A percentile compares a stretch with the other conserved stretches of the same genome.
phyloP scores from a whole-genome alignment of 2,113 vertebrate species.

The Setophaga kirtlandii region DNA sequence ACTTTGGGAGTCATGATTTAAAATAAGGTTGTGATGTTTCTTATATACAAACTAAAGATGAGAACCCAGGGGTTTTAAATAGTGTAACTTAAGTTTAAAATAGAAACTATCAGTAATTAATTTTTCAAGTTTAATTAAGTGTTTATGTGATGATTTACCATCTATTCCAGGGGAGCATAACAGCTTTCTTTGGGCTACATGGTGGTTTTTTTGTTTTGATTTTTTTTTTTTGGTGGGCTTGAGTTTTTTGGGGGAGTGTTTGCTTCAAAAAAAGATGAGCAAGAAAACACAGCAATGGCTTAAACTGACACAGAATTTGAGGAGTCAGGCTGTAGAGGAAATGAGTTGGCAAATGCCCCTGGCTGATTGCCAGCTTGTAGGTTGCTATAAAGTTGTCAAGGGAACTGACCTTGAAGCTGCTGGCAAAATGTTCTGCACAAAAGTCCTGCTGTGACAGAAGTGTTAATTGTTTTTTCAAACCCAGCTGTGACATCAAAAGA shows the following conservation, averaged over 20 bases:
- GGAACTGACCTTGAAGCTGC: not conserved
- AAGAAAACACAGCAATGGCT: not conserved
- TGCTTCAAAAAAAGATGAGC: not conserved
- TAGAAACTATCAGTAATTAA: not conserved
- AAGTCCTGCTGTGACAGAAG: not conserved
- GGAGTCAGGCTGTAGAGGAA: not conserved
- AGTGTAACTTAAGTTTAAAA: not conserved
- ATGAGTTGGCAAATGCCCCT: not conserved
- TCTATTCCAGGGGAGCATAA: not conserved
- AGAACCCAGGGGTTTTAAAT: not conserved
- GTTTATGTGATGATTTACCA: not conserved
- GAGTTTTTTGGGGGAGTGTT: rapidly evolving
- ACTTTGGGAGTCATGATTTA: not conserved
- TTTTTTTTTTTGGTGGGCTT: not conserved
- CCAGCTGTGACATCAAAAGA: not conserved
- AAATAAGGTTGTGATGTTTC: not conserved
- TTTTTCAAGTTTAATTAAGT: not conserved
- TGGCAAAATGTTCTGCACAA: not conserved
- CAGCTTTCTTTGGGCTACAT: not conserved
- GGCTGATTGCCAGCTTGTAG: not conserved
- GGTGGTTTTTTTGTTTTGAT: not conserved
- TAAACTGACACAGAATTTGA: not conserved
- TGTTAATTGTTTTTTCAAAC: not conserved
- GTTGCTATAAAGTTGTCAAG: not conserved
- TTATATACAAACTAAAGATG: not conserved